These are phyloP conservation scores for Megaceryle alcyon DNA, from an alignment of 2,797 vertebrate species.

Conservation along the genomic window DNA sequence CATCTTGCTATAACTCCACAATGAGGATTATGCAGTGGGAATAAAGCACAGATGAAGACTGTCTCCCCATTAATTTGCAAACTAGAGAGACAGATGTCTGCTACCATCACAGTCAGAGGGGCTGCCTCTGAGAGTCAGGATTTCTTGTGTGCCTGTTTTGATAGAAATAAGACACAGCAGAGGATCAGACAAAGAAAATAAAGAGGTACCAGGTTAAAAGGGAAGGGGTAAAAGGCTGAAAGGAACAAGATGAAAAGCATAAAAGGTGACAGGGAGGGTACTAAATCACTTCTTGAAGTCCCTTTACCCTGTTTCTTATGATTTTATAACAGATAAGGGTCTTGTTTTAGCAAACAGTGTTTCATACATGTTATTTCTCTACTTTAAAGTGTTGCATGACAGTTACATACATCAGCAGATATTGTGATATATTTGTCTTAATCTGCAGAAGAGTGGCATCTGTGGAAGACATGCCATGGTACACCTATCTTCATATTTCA, in stretches of 20 bases:
- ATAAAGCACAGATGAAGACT: not conserved
- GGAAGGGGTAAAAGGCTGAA: not conserved
- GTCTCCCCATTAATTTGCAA: not conserved
- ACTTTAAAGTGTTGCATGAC: not conserved
- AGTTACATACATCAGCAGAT: not conserved
- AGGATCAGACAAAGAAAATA: not conserved
- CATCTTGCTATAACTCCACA: not conserved
- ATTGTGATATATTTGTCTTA: constrained; percentile 9
- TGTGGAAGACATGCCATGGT: not conserved
- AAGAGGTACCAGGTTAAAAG: not conserved
- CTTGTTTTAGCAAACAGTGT: not conserved
- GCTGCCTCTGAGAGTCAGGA: not conserved
- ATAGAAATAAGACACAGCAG: not conserved
- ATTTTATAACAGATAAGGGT: not conserved
- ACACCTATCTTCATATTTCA: not conserved
- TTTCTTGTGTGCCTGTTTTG: not conserved
- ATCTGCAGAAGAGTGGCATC: not conserved
- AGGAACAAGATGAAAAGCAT: not conserved
- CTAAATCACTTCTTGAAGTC: not conserved
- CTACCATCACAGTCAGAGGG: not conserved
- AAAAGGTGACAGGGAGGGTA: not conserved
- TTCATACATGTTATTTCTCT: not conserved
- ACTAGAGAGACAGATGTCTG: not conserved
- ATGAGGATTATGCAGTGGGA: not conserved
- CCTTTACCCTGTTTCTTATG: not conserved